Conservation (phyloP, 1,140 invertebrate species). For the Drosophila quadrilineata region DNA sequence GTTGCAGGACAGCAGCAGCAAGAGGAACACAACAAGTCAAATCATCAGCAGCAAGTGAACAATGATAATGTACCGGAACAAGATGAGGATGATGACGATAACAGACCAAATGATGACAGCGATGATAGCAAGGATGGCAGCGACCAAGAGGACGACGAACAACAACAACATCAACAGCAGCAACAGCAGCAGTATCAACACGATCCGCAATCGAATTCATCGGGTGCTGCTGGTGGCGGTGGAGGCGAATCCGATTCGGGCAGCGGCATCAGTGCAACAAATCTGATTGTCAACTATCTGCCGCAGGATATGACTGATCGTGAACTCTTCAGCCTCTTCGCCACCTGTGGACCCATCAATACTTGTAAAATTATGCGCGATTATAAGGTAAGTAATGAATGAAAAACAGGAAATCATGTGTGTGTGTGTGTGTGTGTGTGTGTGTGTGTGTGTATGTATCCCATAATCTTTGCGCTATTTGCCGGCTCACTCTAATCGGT, state of each 20-base stretch:
- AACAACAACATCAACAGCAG: not conserved
- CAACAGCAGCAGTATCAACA: not conserved
- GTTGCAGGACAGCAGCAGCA: not conserved
- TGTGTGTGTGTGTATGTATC: not conserved
- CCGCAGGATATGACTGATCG: constrained; percentile 96
- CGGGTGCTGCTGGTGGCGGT: not conserved
- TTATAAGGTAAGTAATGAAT: constrained; percentile 85
- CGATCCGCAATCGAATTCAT: not conserved
- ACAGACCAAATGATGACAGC: not conserved
- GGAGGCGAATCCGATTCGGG: not conserved
- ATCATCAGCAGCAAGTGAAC: not conserved
- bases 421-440: not conserved
- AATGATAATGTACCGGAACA: not conserved
- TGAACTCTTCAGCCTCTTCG: constrained; percentile 94
- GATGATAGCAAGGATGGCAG: not conserved
- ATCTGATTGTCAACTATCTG: constrained; percentile 97
- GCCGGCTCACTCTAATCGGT: not conserved
- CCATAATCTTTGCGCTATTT: too few species aligned
- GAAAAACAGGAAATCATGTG: not conserved
- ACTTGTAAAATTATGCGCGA: constrained; percentile 96
- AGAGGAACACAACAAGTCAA: not conserved
- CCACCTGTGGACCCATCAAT: constrained; percentile 92
- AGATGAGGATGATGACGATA: not conserved
- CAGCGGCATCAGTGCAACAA: constrained; percentile 83
- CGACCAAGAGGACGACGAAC: not conserved